Evolutionary conservation across 2,113 vertebrate genomes (phyloP).

Genomic region (Pipra filicauda): DNA sequence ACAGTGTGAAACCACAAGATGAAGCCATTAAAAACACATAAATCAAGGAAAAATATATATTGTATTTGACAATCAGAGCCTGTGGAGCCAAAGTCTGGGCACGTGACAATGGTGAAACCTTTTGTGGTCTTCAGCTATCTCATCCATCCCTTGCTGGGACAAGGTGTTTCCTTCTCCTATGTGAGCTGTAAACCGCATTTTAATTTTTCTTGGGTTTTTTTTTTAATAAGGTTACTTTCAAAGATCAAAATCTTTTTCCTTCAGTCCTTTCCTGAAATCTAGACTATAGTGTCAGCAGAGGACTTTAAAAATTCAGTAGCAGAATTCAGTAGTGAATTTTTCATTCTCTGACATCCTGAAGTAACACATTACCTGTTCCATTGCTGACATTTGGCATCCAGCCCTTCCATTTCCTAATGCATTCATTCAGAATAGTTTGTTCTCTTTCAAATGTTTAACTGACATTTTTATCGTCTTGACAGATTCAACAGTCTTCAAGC

Average conservation of each 20-base stretch:
- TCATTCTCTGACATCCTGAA: neutral
- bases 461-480: neutral
- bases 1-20: neutral
- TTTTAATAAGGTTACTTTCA: neutral
- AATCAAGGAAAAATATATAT: neutral
- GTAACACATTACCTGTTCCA: neutral
- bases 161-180: neutral
- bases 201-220: neutral
- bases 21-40: slow-evolving; percentile 25
- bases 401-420: neutral
- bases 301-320: neutral
- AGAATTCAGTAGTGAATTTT: neutral
- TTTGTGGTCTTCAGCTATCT: neutral
- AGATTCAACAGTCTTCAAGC: neutral
- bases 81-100: neutral
- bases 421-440: neutral
- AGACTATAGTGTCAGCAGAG: neutral
- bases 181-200: neutral
- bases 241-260: neutral
- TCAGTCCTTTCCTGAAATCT: neutral
- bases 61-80: neutral
- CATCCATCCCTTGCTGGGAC: neutral
- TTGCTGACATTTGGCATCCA: neutral
- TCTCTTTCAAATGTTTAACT: neutral
- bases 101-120: neutral